Base-by-base conservation (phyloP, 2,888 invertebrate genomes). In the Noctuana brunneofusca region DNA sequence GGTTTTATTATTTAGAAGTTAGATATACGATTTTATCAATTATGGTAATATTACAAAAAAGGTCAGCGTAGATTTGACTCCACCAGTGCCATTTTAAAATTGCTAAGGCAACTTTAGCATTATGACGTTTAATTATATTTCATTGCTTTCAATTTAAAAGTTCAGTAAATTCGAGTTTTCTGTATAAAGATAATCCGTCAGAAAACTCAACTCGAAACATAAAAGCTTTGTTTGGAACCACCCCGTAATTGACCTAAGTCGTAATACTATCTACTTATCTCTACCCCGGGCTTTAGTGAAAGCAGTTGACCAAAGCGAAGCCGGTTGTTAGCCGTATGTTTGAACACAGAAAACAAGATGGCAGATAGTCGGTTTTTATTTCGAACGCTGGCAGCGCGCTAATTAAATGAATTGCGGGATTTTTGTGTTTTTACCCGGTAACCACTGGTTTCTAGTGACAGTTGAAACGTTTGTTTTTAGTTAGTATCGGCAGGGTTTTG, bases 321-420 rank as follows among this genome's bases (percentile, higher is more conserved):
- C 52, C 18, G 53, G 53, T 59, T 53, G 59, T 59, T 59, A 59
- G 59, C 27, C 35, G 30, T 3, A 22, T 58, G 50, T 58, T 53
- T 59, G 59, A 27, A 43, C 8, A 27, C 46, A 4, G 54, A 38
- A 14, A 24, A 32, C 30, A 41, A 5, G 20, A 30, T 22, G 46
- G 46, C 46, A 48, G 27, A 48, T 14, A 20, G 46, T 12, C 56
- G 46, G 30, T 57, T 57, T 57, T 56, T 57, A 27, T 43, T 55
- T 22, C 41, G 20, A 43, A 16, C 14, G 41, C 32, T 41, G 41
- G 30, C 18, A n/a, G 32, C 24, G 53, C 60, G 46, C 60, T 60
- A 60, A 60, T 60, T 60, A 60, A 54, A 60, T 53, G 53, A 53
- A 35, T 48, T 35, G 60, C 24, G 12, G 20, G 20, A 18, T 60